These are phyloP conservation scores for Drosophila subquinaria DNA, from an alignment of 2,888 invertebrate genomes.

Conservation along the genomic window DNA sequence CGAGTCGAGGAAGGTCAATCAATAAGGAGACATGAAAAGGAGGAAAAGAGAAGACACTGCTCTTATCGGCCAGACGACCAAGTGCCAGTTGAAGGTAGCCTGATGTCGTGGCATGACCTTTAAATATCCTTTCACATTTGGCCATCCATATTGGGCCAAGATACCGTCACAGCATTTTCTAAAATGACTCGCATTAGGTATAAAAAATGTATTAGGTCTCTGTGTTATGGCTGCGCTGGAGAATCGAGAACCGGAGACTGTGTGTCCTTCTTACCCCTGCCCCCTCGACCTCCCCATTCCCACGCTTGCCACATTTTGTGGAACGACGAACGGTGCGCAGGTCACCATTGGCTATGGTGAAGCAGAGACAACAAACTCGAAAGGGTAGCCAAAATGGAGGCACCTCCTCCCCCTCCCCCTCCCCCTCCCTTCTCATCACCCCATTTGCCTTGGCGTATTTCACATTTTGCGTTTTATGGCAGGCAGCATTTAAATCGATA, in stretches of 20 bases:
- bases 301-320: conserved; percentile 25
- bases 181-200: conserved; percentile 72
- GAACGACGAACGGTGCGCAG: conserved; percentile 34
- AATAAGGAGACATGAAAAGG: conserved; percentile 32
- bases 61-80: conserved; percentile 36
- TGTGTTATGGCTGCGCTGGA: conserved; percentile 45
- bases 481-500: conserved; percentile 73
- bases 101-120: conserved; percentile 60
- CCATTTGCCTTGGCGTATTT: conserved; percentile 5
- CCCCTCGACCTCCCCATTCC: too few species aligned
- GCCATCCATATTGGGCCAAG: conserved; percentile 25
- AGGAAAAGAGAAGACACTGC: conserved; percentile 16
- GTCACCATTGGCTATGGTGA: conserved; percentile 29
- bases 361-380: conserved; percentile 27
- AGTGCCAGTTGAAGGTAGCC: conserved; percentile 31
- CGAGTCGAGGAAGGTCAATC: conserved; percentile 45
- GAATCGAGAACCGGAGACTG: conserved; percentile 3
- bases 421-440: neutral
- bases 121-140: conserved; percentile 74
- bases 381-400: conserved; percentile 31
- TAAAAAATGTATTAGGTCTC: conserved; percentile 75
- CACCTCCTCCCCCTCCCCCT: neutral
- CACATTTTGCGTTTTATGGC: conserved; percentile 65
- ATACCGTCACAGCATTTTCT: conserved; percentile 37
- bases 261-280: neutral